Evolutionary conservation across 2,113 vertebrate genomes (phyloP).

Genomic region (Muscicapa adusta): DNA sequence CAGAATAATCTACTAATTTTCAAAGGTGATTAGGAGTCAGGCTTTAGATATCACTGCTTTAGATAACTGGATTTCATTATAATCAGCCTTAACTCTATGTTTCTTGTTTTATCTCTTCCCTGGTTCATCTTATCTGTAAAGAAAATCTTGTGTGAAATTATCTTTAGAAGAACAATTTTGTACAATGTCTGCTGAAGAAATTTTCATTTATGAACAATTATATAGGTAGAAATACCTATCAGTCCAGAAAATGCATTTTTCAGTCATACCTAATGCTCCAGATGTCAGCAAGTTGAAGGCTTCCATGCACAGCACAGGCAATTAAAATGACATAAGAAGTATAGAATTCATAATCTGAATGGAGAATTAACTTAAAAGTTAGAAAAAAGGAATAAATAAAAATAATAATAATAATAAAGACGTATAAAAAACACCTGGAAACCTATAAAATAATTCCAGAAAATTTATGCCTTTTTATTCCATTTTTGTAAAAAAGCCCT

Average conservation of each 20-base stretch:
- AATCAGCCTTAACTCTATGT: background rate
- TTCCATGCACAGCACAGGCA: background rate
- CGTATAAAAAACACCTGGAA: rapidly evolving
- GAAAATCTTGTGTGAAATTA: background rate
- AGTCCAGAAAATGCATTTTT: background rate
- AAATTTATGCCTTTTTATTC: background rate
- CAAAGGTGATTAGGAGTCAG: background rate
- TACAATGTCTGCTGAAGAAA: background rate
- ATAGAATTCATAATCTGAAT: background rate
- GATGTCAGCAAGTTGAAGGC: background rate
- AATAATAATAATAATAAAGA: too few species aligned
- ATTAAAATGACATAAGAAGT: background rate
- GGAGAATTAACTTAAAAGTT: background rate
- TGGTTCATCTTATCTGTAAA: background rate
- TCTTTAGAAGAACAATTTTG: background rate
- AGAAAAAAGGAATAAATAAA: background rate
- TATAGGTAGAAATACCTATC: background rate
- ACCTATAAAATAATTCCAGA: background rate
- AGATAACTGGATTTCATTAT: background rate
- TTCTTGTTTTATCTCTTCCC: background rate
- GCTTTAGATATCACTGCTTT: background rate
- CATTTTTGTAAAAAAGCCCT: background rate
- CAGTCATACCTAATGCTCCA: background rate
- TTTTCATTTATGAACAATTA: background rate
- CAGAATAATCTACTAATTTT: background rate